phyloP scores from a whole-genome alignment of 2,888 invertebrate genomes.

The Cantharis rufa region DNA sequence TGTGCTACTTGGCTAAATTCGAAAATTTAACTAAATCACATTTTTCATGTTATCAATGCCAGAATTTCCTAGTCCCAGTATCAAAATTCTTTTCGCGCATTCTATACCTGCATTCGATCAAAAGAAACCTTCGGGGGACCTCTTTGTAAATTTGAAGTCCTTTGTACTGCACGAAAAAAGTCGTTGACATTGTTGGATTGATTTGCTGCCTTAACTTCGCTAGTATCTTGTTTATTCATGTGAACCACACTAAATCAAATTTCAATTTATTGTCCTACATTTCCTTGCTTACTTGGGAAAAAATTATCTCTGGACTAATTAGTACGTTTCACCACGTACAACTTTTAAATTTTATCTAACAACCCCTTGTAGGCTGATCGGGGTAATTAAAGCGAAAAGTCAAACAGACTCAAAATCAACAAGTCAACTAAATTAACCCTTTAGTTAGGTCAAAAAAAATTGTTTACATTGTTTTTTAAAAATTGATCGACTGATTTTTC shows the following conservation, averaged over 20 bases:
- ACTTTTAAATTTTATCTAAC: not conserved
- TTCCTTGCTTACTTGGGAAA: not conserved
- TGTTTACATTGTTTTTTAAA: not conserved
- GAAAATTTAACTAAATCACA: not conserved
- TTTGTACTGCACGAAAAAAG: slow-evolving; percentile 22
- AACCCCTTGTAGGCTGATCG: not conserved
- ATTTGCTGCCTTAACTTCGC: slow-evolving; percentile 19
- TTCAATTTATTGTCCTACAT: slow-evolving; percentile 14
- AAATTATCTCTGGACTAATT: not conserved
- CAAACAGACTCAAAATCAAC: not conserved
- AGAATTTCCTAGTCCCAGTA: not conserved
- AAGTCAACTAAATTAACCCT: not conserved
- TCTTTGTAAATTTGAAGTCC: slow-evolving; percentile 9
- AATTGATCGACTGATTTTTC: not conserved
- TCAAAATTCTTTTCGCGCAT: not conserved
- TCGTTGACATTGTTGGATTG: slow-evolving; percentile 27
- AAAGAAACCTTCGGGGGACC: slow-evolving; percentile 16
- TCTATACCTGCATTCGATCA: not conserved
- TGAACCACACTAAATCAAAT: slow-evolving; percentile 25
- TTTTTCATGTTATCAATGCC: not conserved
- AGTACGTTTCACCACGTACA: not conserved
- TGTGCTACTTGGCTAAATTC: not conserved
- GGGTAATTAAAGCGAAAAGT: not conserved
- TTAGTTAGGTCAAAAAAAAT: not conserved
- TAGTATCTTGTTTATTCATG: slow-evolving; percentile 9